Evolutionary conservation across 2,888 invertebrate species (phyloP).

Genomic region (Hemicrepidius hirtus): DNA sequence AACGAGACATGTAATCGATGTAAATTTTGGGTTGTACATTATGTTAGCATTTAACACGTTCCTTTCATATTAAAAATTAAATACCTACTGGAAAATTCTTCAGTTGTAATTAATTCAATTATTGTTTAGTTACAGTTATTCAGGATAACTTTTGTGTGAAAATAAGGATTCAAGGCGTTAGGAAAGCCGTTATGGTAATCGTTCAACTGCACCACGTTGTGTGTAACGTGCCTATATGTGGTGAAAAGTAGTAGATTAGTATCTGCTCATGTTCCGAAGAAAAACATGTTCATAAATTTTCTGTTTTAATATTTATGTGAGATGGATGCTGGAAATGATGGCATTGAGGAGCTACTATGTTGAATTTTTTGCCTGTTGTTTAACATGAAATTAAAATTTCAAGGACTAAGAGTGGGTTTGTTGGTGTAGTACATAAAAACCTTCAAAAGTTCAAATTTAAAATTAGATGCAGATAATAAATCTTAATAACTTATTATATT

Average conservation of each 20-base stretch:
- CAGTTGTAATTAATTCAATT: neutral
- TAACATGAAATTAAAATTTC: neutral
- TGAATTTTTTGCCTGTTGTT: neutral
- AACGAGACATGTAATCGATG: neutral
- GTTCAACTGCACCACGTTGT: neutral
- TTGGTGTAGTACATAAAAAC: neutral
- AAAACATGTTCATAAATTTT: constrained; percentile 3
- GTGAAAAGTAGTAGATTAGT: neutral
- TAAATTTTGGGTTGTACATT: neutral
- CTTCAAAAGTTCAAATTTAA: neutral
- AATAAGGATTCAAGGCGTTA: neutral
- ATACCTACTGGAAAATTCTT: neutral
- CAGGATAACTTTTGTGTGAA: neutral
- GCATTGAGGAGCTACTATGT: neutral
- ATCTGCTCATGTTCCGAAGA: constrained; percentile 6
- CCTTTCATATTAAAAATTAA: neutral
- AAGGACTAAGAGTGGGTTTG: constrained; percentile 10
- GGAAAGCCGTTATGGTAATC: constrained; percentile 17
- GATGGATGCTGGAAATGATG: constrained; percentile 1
- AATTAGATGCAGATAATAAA: no score
- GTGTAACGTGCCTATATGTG: constrained; percentile 2
- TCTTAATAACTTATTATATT: no score
- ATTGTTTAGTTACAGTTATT: neutral
- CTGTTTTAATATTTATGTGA: neutral
- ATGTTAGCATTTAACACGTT: neutral